These are phyloP conservation scores for Cylloceria caligata DNA, from an alignment of 2,888 invertebrate species.

Conservation along the genomic window DNA sequence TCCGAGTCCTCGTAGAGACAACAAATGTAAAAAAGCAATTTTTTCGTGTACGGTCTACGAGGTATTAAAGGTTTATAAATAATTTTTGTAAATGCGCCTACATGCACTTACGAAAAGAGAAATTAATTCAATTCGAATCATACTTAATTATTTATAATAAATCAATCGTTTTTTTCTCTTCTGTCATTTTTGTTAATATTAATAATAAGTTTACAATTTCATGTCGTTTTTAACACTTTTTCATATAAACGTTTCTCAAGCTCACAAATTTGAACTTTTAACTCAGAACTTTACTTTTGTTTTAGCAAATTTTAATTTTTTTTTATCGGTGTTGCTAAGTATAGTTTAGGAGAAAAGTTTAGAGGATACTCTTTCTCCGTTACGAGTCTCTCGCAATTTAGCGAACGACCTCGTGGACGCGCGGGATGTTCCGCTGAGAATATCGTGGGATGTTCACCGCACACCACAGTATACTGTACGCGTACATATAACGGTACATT, in stretches of 20 bases:
- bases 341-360: conserved; percentile 32
- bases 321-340: conserved; percentile 12
- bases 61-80: too few species aligned
- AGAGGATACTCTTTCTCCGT: conserved; percentile 3
- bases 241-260: neutral
- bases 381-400: conserved; percentile 66
- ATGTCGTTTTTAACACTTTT: neutral
- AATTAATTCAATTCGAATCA: too few species aligned
- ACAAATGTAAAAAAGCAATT: too few species aligned
- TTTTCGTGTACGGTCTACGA: too few species aligned
- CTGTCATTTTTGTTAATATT: neutral
- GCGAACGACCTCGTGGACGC: conserved; percentile 62
- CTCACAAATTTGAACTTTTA: neutral
- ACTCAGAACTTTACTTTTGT: neutral
- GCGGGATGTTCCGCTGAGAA: conserved; percentile 40
- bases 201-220: neutral
- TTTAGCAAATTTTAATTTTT: too few species aligned
- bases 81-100: too few species aligned
- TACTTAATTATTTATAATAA: too few species aligned
- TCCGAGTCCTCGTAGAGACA: too few species aligned
- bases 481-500: conserved; percentile 61
- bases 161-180: too few species aligned
- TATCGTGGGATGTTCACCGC: conserved; percentile 54
- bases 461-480: conserved; percentile 47
- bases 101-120: too few species aligned